Evolutionary conservation across 2,113 vertebrate species (phyloP).

Genomic region (Vimba vimba): DNA sequence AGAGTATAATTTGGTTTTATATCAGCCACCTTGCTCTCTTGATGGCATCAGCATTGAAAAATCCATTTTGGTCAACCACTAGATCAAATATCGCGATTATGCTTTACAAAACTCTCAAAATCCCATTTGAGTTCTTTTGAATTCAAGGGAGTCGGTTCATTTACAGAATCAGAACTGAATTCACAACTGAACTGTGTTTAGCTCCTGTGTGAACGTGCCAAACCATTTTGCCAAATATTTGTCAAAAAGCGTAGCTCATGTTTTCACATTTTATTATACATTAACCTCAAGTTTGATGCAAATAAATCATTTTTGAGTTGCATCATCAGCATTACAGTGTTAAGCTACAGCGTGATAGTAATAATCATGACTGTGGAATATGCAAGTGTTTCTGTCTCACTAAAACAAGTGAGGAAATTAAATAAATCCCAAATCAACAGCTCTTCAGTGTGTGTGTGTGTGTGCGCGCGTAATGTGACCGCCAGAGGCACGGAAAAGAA

Average conservation of each 20-base stretch:
- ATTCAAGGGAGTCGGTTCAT: not conserved
- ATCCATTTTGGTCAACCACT: no score
- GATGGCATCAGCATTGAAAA: no score
- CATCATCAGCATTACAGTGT: not conserved
- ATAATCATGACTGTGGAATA: not conserved
- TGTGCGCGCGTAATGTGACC: not conserved
- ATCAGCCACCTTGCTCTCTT: no score
- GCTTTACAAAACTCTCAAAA: not conserved
- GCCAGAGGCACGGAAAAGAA: slow-evolving; percentile 38
- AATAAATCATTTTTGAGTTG: not conserved
- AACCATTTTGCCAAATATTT: not conserved
- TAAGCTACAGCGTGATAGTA: not conserved
- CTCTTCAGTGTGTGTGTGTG: not conserved
- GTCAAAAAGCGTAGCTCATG: not conserved
- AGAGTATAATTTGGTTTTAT: no score
- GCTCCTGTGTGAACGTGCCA: not conserved
- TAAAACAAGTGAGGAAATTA: slow-evolving; percentile 9
- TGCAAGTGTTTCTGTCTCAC: slow-evolving; percentile 10
- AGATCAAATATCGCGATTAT: no score
- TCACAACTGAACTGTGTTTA: not conserved
- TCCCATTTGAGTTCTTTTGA: not conserved
- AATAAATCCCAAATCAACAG: slow-evolving; percentile 24
- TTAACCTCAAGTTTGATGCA: not conserved
- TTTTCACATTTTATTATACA: not conserved
- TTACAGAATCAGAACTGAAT: not conserved